These are phyloP conservation scores for Junonia oenone DNA, from an alignment of 2,888 invertebrate species.

Conservation along the genomic window DNA sequence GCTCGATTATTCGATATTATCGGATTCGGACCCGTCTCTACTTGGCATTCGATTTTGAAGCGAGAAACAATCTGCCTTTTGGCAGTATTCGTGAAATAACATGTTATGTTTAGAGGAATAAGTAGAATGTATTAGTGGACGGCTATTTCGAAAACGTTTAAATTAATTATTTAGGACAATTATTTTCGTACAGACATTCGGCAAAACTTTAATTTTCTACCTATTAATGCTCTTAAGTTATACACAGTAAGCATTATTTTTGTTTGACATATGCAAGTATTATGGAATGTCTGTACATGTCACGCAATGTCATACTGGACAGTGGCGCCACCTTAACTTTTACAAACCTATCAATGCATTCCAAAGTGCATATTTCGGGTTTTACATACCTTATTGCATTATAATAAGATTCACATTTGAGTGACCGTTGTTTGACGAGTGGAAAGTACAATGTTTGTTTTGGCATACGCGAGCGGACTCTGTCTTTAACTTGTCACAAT, in stretches of 20 bases:
- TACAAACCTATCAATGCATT: constrained; percentile 36
- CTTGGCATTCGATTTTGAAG: neutral
- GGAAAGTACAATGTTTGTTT: constrained; percentile 32
- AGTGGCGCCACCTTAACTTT: constrained; percentile 58
- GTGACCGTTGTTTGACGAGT: neutral
- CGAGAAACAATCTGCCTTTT: no score
- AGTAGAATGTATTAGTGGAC: no score
- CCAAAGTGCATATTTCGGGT: constrained; percentile 4
- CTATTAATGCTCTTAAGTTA: constrained; percentile 20
- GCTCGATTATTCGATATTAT: neutral
- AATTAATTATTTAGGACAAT: neutral
- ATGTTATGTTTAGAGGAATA: no score
- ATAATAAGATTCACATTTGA: constrained; percentile 3
- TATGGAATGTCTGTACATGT: constrained; percentile 41
- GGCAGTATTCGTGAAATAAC: no score
- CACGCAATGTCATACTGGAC: constrained; percentile 45
- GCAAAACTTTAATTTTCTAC: neutral
- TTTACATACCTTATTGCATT: neutral
- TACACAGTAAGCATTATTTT: constrained; percentile 42
- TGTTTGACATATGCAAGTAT: constrained; percentile 41
- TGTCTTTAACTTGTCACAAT: constrained; percentile 45
- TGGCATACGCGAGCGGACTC: constrained; percentile 55
- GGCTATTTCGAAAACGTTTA: no score
- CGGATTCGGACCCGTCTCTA: neutral
- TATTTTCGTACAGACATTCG: neutral